Conservation (phyloP, 2,888 invertebrate species). For the Ectemnius lituratus region DNA sequence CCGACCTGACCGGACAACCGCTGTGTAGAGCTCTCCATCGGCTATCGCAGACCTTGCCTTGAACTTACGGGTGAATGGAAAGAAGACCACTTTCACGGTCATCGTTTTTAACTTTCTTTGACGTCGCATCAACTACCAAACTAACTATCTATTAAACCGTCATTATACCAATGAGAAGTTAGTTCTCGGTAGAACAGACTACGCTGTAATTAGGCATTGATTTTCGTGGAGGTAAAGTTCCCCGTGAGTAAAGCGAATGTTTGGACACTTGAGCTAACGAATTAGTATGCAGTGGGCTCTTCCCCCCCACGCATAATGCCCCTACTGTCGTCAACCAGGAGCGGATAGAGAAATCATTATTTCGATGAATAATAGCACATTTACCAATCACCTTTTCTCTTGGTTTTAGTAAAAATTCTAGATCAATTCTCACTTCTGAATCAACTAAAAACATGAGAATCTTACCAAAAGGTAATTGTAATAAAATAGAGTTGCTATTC, state of each 20-base stretch:
- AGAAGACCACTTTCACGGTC: slow-evolving; percentile 26
- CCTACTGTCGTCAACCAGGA: slow-evolving; percentile 32
- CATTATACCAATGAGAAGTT: too few relatives aligned
- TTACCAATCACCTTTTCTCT: too few relatives aligned
- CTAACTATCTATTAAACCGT: too few relatives aligned
- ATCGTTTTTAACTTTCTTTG: background rate
- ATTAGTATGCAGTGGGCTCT: slow-evolving; percentile 57
- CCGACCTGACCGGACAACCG: too few relatives aligned
- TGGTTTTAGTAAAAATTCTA: too few relatives aligned
- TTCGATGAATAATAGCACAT: background rate
- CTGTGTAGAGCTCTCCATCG: slow-evolving; percentile 33
- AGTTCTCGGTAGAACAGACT: too few relatives aligned
- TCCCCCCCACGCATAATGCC: slow-evolving; percentile 20
- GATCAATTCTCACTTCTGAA: too few relatives aligned
- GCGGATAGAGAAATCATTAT: slow-evolving; percentile 21
- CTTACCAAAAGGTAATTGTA: too few relatives aligned
- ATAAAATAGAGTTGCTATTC: too few relatives aligned
- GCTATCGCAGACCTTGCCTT: slow-evolving; percentile 50
- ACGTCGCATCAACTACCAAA: too few relatives aligned
- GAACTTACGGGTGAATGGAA: slow-evolving; percentile 54
- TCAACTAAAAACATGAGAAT: too few relatives aligned
- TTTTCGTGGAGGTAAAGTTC: background rate
- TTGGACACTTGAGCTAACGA: slow-evolving; percentile 45
- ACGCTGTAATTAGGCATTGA: background rate
- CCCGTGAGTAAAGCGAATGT: background rate